Conservation (phyloP, 2,888 invertebrate species). For the Druceiella hillmani region DNA sequence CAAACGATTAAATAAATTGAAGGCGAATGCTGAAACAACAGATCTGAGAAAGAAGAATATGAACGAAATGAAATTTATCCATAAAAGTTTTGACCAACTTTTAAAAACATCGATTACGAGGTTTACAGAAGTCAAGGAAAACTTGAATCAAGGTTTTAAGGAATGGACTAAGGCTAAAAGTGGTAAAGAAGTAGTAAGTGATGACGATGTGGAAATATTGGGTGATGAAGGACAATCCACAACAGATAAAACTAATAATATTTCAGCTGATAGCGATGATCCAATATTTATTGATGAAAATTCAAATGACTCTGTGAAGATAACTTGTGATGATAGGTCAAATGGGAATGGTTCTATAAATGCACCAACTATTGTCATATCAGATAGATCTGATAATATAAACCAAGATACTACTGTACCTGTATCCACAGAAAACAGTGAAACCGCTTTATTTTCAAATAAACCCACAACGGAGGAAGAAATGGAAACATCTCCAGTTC, state of each 20-base stretch:
- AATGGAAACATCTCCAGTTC: too few relatives aligned
- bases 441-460: too few relatives aligned
- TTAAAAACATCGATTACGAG: constrained; percentile 49
- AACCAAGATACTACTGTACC: too few relatives aligned
- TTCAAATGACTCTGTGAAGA: constrained; percentile 43
- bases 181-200: constrained; percentile 34
- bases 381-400: too few relatives aligned
- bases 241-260: not conserved
- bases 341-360: too few relatives aligned
- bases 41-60: constrained; percentile 44
- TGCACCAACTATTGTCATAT: too few relatives aligned
- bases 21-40: constrained; percentile 41
- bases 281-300: constrained; percentile 51
- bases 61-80: constrained; percentile 47
- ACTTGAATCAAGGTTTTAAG: constrained; percentile 50
- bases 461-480: too few relatives aligned
- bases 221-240: constrained; percentile 22
- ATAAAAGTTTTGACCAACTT: constrained; percentile 50
- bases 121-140: constrained; percentile 50
- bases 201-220: constrained; percentile 42
- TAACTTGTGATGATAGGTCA: too few relatives aligned
- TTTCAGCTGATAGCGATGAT: constrained; percentile 36
- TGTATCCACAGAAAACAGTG: too few relatives aligned
- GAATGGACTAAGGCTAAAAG: constrained; percentile 36
- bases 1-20: constrained; percentile 45